Evolutionary conservation across 2,888 invertebrate species (phyloP).

Genomic region (Odontomyia ornata): DNA sequence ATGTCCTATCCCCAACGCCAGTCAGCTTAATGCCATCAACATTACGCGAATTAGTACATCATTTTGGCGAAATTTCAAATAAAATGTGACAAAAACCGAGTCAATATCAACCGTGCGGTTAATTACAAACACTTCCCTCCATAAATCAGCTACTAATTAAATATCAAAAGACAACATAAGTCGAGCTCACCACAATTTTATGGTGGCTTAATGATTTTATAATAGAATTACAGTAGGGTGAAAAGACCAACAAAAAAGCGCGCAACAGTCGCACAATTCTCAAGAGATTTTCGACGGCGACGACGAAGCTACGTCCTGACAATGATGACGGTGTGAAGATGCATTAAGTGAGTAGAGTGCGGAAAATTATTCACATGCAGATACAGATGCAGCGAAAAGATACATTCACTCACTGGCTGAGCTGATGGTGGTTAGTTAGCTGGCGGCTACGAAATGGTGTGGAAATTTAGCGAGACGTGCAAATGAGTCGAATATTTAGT

Average conservation of each 20-base stretch:
- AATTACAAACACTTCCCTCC: constrained; percentile 30
- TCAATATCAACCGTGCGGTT: constrained; percentile 3
- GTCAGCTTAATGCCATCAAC: not conserved
- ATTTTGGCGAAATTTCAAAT: constrained; percentile 18
- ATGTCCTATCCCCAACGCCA: too few relatives aligned
- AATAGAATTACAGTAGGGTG: too few relatives aligned
- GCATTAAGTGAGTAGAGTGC: too few relatives aligned
- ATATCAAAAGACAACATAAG: constrained; percentile 21
- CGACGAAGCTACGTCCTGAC: too few relatives aligned
- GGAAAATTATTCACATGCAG: too few relatives aligned
- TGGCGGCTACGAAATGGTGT: not conserved
- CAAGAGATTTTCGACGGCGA: too few relatives aligned
- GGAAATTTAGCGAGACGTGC: not conserved
- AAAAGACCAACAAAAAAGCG: too few relatives aligned
- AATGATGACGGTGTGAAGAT: too few relatives aligned
- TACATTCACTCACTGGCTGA: too few relatives aligned
- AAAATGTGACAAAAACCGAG: constrained; percentile 4
- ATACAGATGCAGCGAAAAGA: too few relatives aligned
- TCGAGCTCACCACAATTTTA: not conserved
- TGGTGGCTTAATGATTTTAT: constrained; percentile 8
- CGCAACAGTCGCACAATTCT: too few relatives aligned
- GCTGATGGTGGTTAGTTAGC: too few relatives aligned
- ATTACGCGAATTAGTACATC: constrained; percentile 1
- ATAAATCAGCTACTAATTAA: constrained; percentile 42
- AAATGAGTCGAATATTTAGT: not conserved